These are phyloP conservation scores for Actias luna DNA, from an alignment of 2,888 invertebrate species.

Conservation along the genomic window DNA sequence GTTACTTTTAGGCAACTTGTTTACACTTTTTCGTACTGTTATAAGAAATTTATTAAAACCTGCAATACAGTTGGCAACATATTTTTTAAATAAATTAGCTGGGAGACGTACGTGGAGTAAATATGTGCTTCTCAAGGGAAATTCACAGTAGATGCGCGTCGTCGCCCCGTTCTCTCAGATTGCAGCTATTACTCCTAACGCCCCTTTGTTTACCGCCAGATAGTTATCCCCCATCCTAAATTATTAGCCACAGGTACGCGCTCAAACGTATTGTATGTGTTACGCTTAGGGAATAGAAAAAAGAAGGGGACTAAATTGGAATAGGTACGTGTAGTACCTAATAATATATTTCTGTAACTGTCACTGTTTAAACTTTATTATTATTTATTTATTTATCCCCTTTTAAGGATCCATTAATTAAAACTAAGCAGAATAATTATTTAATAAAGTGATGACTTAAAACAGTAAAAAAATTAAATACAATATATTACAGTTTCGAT, in stretches of 20 bases:
- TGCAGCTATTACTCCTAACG: slow-evolving; percentile 73
- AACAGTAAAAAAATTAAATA: too few species aligned
- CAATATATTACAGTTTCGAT: too few species aligned
- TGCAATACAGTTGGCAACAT: not conserved
- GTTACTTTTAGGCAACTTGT: too few species aligned
- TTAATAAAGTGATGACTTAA: too few species aligned
- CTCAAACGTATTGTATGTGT: slow-evolving; percentile 43
- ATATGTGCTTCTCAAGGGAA: slow-evolving; percentile 65
- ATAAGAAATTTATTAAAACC: not conserved
- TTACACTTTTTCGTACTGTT: too few species aligned
- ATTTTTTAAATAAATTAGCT: not conserved
- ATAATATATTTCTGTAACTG: not conserved
- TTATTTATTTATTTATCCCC: not conserved
- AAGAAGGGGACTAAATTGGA: slow-evolving; percentile 55
- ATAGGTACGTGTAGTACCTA: slow-evolving; percentile 27
- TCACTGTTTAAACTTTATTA: too few species aligned
- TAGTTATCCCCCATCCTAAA: slow-evolving; percentile 69
- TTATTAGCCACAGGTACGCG: slow-evolving; percentile 63
- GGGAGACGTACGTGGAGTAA: slow-evolving; percentile 17
- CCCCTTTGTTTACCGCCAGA: slow-evolving; percentile 69
- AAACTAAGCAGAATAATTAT: too few species aligned
- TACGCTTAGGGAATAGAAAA: slow-evolving; percentile 53
- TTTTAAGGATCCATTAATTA: too few species aligned
- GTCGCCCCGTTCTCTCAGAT: slow-evolving; percentile 63
- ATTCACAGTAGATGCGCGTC: slow-evolving; percentile 60